phyloP scores from a whole-genome alignment of 1,140 invertebrate genomes.

The Brevipalpus yothersi region DNA sequence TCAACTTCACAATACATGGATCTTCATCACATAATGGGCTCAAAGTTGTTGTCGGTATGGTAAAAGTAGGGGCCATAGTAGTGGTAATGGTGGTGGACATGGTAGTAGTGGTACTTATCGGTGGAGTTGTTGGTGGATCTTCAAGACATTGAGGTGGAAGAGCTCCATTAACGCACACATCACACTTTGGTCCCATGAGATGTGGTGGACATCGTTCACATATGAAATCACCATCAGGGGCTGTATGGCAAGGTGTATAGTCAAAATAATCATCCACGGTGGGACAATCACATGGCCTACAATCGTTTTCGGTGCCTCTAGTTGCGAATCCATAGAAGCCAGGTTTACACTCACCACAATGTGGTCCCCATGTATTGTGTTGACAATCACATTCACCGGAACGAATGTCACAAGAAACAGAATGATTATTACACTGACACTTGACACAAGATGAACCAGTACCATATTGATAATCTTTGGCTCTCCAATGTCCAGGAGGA shows the following conservation, averaged over 20 bases:
- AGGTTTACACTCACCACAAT: conserved; percentile 67
- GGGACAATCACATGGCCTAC: conserved; percentile 87
- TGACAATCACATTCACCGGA: conserved; percentile 77
- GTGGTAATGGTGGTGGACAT: too few relatives aligned
- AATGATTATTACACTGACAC: conserved; percentile 66
- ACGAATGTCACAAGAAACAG: conserved; percentile 62
- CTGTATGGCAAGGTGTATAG: conserved; percentile 18
- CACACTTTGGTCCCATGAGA: too few relatives aligned
- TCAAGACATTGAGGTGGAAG: too few relatives aligned
- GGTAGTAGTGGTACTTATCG: too few relatives aligned
- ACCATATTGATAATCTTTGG: conserved; percentile 38
- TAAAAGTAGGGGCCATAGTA: too few relatives aligned
- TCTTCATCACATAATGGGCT: too few relatives aligned
- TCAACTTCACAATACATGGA: too few relatives aligned
- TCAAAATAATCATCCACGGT: conserved; percentile 27
- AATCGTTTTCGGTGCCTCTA: conserved; percentile 55
- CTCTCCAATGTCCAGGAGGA: conserved; percentile 58
- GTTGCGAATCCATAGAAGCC: conserved; percentile 85
- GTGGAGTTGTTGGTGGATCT: too few relatives aligned
- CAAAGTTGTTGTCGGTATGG: too few relatives aligned
- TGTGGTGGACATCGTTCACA: too few relatives aligned
- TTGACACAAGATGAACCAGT: conserved; percentile 47
- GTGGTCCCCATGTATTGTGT: conserved; percentile 71
- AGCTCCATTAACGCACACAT: too few relatives aligned
- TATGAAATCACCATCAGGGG: too few relatives aligned